phyloP scores from a whole-genome alignment of 2,797 vertebrate genomes.

The Leuciscus waleckii region DNA sequence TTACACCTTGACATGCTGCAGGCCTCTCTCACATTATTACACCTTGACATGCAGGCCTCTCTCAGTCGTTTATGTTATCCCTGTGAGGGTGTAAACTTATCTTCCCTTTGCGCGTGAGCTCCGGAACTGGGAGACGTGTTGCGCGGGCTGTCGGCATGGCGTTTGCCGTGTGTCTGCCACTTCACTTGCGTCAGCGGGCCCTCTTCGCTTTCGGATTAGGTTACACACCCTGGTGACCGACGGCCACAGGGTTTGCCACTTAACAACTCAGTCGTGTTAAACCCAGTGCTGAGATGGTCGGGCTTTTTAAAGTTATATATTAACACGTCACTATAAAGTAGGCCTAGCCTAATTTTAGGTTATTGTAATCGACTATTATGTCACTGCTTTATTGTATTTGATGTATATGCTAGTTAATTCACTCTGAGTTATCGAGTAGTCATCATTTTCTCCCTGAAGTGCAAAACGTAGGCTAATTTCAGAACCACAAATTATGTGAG shows the following conservation, averaged over 20 bases:
- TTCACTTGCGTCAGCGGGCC: constrained; percentile 70
- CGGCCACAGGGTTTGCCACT: constrained; percentile 68
- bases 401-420: background rate
- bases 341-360: background rate
- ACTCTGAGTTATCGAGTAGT: background rate
- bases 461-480: background rate
- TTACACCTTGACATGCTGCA: too few relatives aligned
- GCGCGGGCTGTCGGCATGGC: constrained; percentile 63
- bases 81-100: constrained; percentile 66
- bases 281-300: background rate
- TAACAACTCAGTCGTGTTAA: constrained; percentile 59
- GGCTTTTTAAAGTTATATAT: background rate
- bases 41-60: background rate
- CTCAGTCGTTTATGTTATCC: constrained; percentile 52
- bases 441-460: background rate
- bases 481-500: background rate
- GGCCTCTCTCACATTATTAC: background rate
- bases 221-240: constrained; percentile 73
- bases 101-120: constrained; percentile 61
- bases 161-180: constrained; percentile 77
- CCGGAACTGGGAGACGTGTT: constrained; percentile 64
- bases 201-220: constrained; percentile 67
- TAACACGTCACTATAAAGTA: background rate
- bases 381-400: background rate
- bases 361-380: background rate